phyloP scores from a whole-genome alignment of 2,113 vertebrate species.

The Hippolais icterina region DNA sequence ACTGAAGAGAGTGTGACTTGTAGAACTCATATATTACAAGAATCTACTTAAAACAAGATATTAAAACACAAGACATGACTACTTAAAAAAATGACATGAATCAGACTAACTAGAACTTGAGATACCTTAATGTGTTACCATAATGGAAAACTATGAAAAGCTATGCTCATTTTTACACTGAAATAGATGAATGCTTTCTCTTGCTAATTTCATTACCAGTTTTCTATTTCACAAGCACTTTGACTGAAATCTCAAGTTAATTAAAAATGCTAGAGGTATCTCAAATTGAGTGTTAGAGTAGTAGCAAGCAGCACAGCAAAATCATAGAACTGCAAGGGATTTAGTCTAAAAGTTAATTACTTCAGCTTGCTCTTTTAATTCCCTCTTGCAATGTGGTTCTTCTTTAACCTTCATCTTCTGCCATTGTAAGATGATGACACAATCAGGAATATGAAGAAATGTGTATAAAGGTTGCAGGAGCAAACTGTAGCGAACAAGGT shows the following conservation, averaged over 20 bases:
- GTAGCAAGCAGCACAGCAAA: not conserved
- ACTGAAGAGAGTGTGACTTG: not conserved
- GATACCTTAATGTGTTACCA: not conserved
- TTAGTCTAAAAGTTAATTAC: constrained; percentile 20
- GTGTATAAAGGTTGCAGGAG: not conserved
- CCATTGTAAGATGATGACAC: not conserved
- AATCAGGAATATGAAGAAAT: not conserved
- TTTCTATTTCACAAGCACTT: not conserved
- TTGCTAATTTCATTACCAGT: constrained; percentile 30
- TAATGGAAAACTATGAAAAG: not conserved
- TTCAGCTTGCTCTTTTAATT: not conserved
- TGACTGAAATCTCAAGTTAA: not conserved
- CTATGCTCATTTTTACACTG: not conserved
- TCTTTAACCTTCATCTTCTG: not conserved
- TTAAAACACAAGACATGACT: not conserved
- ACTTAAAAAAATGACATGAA: not conserved
- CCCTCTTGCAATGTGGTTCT: not conserved
- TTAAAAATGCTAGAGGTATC: not conserved
- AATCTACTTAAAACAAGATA: not conserved
- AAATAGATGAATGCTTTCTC: constrained; percentile 62
- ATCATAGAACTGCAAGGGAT: not conserved
- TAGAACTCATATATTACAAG: not conserved
- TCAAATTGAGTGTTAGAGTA: not conserved
- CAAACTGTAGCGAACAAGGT: not conserved
- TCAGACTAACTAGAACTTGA: not conserved